Evolutionary conservation across 2,113 vertebrate species (phyloP).

Genomic region (Nansenia antarctica): DNA sequence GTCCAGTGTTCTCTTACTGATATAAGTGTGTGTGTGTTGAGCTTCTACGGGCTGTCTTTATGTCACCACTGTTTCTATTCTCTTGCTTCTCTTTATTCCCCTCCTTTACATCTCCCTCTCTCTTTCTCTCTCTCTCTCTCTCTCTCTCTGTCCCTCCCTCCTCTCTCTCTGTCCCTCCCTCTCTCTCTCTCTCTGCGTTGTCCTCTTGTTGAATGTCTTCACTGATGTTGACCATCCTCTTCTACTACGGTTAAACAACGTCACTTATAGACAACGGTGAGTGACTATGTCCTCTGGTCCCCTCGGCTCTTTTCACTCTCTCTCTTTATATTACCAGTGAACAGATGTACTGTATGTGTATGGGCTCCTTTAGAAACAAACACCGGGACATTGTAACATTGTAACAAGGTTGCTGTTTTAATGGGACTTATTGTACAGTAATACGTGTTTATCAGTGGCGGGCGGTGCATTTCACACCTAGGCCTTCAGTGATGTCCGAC

Average conservation of each 20-base stretch:
- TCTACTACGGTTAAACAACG: conserved; percentile 34
- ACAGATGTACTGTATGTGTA: too few relatives aligned
- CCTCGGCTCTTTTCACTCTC: not conserved
- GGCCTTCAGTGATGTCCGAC: too few relatives aligned
- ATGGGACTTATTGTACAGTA: too few relatives aligned
- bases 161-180: conserved; percentile 19
- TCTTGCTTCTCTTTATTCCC: conserved; percentile 16
- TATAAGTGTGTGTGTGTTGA: conserved; percentile 38
- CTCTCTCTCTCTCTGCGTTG: conserved; percentile 16
- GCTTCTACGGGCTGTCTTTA: conserved; percentile 24
- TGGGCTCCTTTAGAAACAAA: not conserved
- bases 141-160: conserved; percentile 10
- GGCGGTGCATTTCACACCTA: too few relatives aligned
- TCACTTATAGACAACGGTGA: conserved; percentile 73
- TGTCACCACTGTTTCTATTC: conserved; percentile 44
- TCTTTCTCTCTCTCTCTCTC: conserved; percentile 13
- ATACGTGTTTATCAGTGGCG: too few relatives aligned
- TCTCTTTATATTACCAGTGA: not conserved
- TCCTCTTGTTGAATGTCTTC: conserved; percentile 59
- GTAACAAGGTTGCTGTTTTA: too few relatives aligned
- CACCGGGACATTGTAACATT: too few relatives aligned
- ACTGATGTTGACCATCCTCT: conserved; percentile 48
- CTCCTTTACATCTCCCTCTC: conserved; percentile 16
- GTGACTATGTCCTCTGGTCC: conserved; percentile 46
- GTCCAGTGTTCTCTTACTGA: conserved; percentile 30